These are phyloP conservation scores for Rapana venosa DNA, from an alignment of 2,888 invertebrate species.

Conservation along the genomic window DNA sequence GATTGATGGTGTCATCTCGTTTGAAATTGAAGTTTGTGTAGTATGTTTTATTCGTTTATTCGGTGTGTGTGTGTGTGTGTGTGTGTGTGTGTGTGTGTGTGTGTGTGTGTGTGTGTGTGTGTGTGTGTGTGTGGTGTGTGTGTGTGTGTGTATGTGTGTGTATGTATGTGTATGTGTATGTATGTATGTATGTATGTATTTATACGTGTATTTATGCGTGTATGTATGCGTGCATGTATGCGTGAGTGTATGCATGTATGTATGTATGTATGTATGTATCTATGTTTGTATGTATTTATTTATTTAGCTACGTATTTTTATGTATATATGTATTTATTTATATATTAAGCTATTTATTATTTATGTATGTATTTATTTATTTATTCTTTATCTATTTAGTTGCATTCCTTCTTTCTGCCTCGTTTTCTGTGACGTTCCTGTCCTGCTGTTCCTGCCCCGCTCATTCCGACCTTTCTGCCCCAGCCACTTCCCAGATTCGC, in stretches of 20 bases:
- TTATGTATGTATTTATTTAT: too few relatives aligned
- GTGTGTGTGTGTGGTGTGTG: background rate
- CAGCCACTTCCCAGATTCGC: too few relatives aligned
- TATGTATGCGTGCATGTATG: background rate
- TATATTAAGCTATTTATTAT: too few relatives aligned
- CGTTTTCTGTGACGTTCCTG: too few relatives aligned
- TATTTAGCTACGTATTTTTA: background rate
- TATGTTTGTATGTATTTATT: background rate
- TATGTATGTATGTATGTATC: background rate
- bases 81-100: conserved; percentile 1
- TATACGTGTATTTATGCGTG: background rate
- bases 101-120: background rate
- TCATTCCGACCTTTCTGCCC: too few relatives aligned
- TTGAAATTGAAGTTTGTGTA: too few relatives aligned
- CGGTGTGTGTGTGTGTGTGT: conserved; percentile 1
- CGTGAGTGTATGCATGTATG: background rate
- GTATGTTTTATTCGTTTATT: background rate
- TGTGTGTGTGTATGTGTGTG: background rate
- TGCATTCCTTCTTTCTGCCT: too few relatives aligned
- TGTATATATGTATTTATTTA: background rate
- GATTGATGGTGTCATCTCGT: too few relatives aligned
- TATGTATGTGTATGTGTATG: background rate
- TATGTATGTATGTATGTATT: background rate
- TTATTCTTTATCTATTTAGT: too few relatives aligned
- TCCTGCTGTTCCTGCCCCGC: too few relatives aligned